Base-by-base conservation (phyloP, 2,888 invertebrate genomes). In the Idaea straminata region DNA sequence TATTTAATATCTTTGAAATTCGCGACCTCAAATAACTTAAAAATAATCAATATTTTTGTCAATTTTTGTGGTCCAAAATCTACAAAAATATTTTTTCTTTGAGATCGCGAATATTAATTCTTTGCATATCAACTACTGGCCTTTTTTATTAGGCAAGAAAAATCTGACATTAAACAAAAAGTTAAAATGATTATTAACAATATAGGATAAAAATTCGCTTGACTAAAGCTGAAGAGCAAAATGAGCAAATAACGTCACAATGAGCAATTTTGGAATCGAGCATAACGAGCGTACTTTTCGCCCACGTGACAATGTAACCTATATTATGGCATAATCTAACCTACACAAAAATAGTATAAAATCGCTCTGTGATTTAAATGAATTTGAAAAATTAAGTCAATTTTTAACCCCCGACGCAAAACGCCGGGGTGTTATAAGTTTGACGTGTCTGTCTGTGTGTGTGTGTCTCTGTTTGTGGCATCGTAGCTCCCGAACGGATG, bases 101-200 rank as follows among this genome's bases (percentile, higher is more conserved):
- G 13, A 47, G 13, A 47, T 47, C 10, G 47, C 10, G 47, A 47
- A 47, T 47, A 47, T 13, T 36, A 3, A 47, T 47, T 47, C 47
- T 47, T 47, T 47, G 47, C 25, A 47, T 47, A 13, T 13, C 0
- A 47, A 47, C 47, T 47, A 47, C 47, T 47, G 47, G 47, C 47
- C 47, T 47, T 47, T 25, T 47, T 47, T 10, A 47, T 47, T 47
- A 47, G 47, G 47, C 47, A 47, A 47, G 47, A 61, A 67, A 65
- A 15, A 63, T 61, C 62, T 63, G 59, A 64, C 10, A 10, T 47
- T 47, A 47, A 47, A 13, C 47, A 47, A 7, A 47, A 13, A 10
- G 13, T 47, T 47, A 6, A 7, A 47, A 13, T 47, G 13, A 13
- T 47, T 47, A 47, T 59, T 61, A 47, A 47, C 2, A 47, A 47